Conservation (phyloP, 2,113 vertebrate species). For the Ahaetulla prasina region DNA sequence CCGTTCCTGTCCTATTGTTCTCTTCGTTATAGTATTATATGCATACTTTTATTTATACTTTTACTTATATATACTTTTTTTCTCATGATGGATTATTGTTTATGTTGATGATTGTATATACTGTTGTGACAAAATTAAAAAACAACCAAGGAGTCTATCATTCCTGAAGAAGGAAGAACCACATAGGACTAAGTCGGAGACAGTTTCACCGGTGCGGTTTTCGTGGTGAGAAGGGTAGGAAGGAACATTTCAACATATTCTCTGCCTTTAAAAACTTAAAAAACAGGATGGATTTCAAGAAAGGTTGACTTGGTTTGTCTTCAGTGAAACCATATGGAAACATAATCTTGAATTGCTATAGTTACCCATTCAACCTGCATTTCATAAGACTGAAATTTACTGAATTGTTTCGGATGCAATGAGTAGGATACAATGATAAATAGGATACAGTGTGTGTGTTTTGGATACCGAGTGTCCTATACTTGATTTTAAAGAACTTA, state of each 20-base stretch:
- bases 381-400: background rate
- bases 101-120: too few species aligned
- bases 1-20: too few species aligned
- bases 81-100: too few species aligned
- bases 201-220: background rate
- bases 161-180: background rate
- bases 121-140: too few species aligned
- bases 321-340: background rate
- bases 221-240: background rate
- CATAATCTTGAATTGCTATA: background rate
- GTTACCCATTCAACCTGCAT: background rate
- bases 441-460: background rate
- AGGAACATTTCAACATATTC: background rate
- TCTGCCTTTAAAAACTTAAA: background rate
- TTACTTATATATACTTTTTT: too few species aligned
- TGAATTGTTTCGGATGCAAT: background rate
- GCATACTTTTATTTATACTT: too few species aligned
- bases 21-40: too few species aligned
- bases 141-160: background rate
- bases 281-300: background rate
- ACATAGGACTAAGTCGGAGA: background rate
- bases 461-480: background rate
- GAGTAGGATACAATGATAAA: background rate
- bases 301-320: background rate
- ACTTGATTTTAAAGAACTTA: background rate